phyloP scores from a whole-genome alignment of 1,140 invertebrate genomes.

The Drosophila sproati region DNA sequence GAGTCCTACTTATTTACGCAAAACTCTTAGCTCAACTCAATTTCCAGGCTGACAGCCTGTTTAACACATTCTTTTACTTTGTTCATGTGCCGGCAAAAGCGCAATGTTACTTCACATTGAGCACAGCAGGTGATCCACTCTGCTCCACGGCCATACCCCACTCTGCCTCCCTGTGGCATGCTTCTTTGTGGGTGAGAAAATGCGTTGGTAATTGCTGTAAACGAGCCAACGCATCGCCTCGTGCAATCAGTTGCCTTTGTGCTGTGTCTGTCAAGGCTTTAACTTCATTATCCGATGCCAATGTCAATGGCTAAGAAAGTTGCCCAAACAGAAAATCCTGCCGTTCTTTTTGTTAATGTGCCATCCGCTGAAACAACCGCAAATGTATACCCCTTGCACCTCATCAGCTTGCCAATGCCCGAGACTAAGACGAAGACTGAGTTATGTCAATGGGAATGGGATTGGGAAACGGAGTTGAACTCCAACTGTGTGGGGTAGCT shows the following conservation, averaged over 20 bases:
- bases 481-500: conserved; percentile 62
- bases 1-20: no score
- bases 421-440: not conserved
- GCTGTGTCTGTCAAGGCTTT: conserved; percentile 20
- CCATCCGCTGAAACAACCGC: conserved; percentile 36
- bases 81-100: conserved; percentile 39
- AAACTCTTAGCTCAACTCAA: not conserved
- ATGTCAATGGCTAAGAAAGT: conserved; percentile 29
- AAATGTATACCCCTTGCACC: conserved; percentile 28
- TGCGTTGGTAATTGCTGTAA: conserved; percentile 71
- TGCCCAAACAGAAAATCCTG: conserved; percentile 35
- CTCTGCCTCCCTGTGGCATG: not conserved
- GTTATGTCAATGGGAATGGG: not conserved
- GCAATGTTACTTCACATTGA: conserved; percentile 39
- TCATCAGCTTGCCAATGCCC: not conserved
- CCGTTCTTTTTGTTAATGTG: conserved; percentile 17
- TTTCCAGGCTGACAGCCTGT: not conserved
- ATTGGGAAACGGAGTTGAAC: conserved; percentile 14
- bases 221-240: conserved; percentile 42
- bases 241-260: conserved; percentile 68
- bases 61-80: not conserved
- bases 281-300: conserved; percentile 57
- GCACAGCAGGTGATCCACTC: conserved; percentile 62
- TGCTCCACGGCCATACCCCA: not conserved
- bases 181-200: conserved; percentile 64